Percentiles rank a stretch among this genome's conserved stretches.
Evolutionary conservation across 2,113 vertebrate genomes (phyloP).

Genomic region (Protobothrops flavoviridis): DNA sequence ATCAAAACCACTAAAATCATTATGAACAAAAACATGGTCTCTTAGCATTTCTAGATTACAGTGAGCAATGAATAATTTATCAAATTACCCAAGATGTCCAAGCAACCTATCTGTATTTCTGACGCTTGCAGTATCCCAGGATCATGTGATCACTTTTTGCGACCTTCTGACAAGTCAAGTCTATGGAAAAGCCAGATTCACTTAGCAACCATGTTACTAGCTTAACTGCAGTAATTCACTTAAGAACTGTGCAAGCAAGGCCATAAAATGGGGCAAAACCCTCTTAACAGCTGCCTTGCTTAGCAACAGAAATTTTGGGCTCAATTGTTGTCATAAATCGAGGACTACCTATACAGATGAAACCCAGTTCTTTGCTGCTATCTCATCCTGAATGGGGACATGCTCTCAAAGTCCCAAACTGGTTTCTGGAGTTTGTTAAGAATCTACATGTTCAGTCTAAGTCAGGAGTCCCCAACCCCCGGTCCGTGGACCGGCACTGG

Average conservation of each 20-base stretch:
- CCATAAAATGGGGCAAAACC: no score
- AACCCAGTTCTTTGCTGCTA: not conserved
- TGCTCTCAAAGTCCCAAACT: not conserved
- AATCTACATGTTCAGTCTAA: not conserved
- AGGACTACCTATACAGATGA: not conserved
- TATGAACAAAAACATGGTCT: not conserved
- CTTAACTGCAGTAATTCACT: not conserved
- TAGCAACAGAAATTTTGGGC: not conserved
- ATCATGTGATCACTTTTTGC: not conserved
- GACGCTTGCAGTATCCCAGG: not conserved
- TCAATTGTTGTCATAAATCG: not conserved
- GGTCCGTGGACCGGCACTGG: no score
- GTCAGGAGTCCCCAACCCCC: no score
- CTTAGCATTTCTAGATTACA: not conserved
- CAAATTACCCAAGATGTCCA: not conserved
- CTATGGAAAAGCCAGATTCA: not conserved
- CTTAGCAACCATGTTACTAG: not conserved
- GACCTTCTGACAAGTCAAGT: not conserved
- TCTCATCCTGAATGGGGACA: not conserved
- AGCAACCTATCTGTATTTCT: not conserved
- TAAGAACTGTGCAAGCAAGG: no score
- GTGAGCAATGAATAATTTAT: not conserved
- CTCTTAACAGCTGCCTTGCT: not conserved
- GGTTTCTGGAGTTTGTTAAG: not conserved
- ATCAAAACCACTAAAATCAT: not conserved